phyloP scores from a whole-genome alignment of 1,140 invertebrate species.

The Magallana ariakensis region DNA sequence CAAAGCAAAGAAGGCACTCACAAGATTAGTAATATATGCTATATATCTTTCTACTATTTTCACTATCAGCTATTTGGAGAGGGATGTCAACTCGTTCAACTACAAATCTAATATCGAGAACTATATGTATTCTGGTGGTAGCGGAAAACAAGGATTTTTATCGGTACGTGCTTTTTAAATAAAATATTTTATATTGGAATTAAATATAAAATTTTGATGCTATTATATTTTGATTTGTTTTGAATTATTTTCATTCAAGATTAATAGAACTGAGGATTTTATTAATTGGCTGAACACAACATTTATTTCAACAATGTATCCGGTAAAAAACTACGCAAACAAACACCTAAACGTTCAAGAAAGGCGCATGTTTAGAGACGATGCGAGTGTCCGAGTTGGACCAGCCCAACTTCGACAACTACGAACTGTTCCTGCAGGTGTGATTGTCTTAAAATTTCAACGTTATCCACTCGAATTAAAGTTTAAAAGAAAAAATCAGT shows the following conservation, averaged over 20 bases:
- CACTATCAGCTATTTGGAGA: constrained; percentile 53
- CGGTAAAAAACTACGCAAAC: constrained; percentile 54
- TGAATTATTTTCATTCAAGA: constrained; percentile 10
- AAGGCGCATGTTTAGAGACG: constrained; percentile 54
- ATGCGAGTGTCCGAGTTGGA: constrained; percentile 61
- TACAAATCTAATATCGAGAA: constrained; percentile 49
- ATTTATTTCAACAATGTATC: constrained; percentile 57
- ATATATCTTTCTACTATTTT: constrained; percentile 47
- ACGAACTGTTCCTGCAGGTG: constrained; percentile 41
- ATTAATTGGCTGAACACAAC: constrained; percentile 57
- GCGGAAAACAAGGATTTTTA: constrained; percentile 4
- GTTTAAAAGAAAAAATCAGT: too few species aligned
- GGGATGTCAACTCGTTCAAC: constrained; percentile 49
- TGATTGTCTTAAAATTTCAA: too few species aligned
- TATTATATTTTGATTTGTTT: too few species aligned
- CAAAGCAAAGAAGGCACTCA: constrained; percentile 35
- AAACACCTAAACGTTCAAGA: background rate
- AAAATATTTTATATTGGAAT: background rate
- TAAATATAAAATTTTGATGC: background rate
- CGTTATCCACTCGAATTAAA: too few species aligned
- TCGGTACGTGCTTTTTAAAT: background rate
- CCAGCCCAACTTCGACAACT: constrained; percentile 63
- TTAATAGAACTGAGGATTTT: background rate
- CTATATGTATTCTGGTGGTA: constrained; percentile 7
- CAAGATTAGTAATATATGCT: constrained; percentile 45